Percentiles rank a stretch among this genome's conserved stretches.
Conservation (phyloP, 2,888 invertebrate genomes). For the Lampropteryx suffumata region DNA sequence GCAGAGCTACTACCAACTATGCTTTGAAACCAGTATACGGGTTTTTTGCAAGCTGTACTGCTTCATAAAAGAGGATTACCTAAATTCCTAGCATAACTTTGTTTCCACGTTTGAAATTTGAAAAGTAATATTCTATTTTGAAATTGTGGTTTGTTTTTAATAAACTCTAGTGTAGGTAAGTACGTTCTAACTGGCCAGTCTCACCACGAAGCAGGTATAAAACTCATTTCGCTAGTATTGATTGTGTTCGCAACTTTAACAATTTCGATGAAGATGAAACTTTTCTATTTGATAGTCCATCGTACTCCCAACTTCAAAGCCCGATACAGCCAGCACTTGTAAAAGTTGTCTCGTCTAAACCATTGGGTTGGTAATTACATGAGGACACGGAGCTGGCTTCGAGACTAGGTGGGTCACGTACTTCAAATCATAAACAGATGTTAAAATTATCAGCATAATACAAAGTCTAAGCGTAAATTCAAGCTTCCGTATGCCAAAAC, state of each 20-base stretch:
- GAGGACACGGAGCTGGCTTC: background rate
- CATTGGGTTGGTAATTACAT: conserved; percentile 7
- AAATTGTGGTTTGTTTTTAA: background rate
- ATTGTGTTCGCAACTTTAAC: conserved; percentile 30
- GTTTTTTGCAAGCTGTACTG: too few species aligned
- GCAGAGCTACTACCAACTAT: too few species aligned
- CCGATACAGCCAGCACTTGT: conserved; percentile 23
- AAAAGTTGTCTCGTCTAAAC: conserved; percentile 25
- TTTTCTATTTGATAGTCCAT: conserved; percentile 34
- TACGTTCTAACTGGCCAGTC: conserved; percentile 3
- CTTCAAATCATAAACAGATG: background rate
- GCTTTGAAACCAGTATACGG: too few species aligned
- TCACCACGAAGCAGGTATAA: conserved; percentile 17
- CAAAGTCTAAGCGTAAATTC: too few species aligned
- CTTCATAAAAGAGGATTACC: too few species aligned
- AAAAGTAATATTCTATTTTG: too few species aligned
- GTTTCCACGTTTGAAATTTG: too few species aligned
- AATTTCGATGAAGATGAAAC: conserved; percentile 27
- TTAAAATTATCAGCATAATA: too few species aligned
- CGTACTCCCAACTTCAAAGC: conserved; percentile 24
- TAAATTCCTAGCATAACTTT: too few species aligned
- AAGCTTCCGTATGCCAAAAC: too few species aligned
- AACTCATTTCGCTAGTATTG: conserved; percentile 19
- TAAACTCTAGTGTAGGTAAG: background rate
- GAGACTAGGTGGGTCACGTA: background rate